These are phyloP conservation scores for Tachina grossa DNA, from an alignment of 2,888 invertebrate genomes.

Conservation along the genomic window DNA sequence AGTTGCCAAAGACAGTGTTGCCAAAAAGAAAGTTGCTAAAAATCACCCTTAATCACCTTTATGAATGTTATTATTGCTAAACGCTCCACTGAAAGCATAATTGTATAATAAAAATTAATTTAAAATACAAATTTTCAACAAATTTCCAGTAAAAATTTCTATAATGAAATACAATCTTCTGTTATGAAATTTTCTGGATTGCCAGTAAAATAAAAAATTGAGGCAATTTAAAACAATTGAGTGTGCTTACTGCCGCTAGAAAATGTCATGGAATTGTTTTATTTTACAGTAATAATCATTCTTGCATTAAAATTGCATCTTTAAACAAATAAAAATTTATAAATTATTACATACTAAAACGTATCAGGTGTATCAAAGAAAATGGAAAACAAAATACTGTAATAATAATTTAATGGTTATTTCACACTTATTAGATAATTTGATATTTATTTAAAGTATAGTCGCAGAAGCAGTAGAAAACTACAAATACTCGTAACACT, in stretches of 20 bases:
- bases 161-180: conserved; percentile 18
- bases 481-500: conserved; percentile 12
- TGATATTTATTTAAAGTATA: conserved; percentile 37
- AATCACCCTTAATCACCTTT: too few species aligned
- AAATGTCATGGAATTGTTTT: conserved; percentile 22
- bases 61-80: neutral
- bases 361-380: conserved; percentile 57
- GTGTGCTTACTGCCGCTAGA: conserved; percentile 20
- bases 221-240: conserved; percentile 39
- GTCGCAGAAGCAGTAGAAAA: conserved; percentile 38
- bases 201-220: neutral
- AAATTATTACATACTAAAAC: neutral
- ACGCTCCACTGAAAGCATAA: too few species aligned
- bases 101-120: too few species aligned
- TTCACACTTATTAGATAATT: conserved; percentile 68
- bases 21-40: neutral
- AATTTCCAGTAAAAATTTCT: neutral
- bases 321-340: conserved; percentile 30
- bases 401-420: conserved; percentile 56
- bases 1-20: too few species aligned
- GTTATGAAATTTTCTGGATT: neutral
- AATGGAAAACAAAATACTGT: conserved; percentile 41
- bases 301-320: conserved; percentile 65
- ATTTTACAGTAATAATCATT: conserved; percentile 64
- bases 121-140: too few species aligned